These are phyloP conservation scores for Diabrotica undecimpunctata DNA, from an alignment of 1,140 invertebrate species.

Conservation along the genomic window DNA sequence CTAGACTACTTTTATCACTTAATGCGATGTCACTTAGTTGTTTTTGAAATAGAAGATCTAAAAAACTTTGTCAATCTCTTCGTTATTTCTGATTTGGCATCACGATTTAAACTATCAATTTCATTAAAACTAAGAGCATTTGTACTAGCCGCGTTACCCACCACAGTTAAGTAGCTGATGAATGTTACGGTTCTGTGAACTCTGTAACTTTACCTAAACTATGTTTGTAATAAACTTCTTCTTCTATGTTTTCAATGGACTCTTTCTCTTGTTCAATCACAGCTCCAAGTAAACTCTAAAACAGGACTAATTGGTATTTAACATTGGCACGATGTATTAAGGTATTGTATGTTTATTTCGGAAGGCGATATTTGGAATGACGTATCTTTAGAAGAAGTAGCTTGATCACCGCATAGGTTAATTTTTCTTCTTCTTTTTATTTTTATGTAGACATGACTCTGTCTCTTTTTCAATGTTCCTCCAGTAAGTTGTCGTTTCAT, in stretches of 20 bases:
- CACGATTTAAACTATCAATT: conserved; percentile 13
- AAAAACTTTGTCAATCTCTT: conserved; percentile 5
- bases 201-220: conserved; percentile 28
- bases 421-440: too few relatives aligned
- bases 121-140: background rate
- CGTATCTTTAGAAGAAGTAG: background rate
- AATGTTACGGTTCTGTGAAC: conserved; percentile 13
- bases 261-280: background rate
- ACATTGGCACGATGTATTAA: conserved; percentile 17
- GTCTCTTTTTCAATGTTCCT: too few relatives aligned
- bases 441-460: too few relatives aligned
- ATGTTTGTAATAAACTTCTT: conserved; percentile 19
- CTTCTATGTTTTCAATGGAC: background rate
- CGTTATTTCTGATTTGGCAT: conserved; percentile 5
- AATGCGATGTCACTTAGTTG: background rate
- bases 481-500: too few relatives aligned
- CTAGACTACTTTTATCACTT: background rate
- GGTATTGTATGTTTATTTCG: conserved; percentile 12
- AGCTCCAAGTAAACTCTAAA: conserved; percentile 1
- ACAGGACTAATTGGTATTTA: conserved; percentile 9
- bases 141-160: background rate
- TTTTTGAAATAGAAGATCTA: background rate
- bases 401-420: conserved; percentile 21
- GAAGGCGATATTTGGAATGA: background rate
- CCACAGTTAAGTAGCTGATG: conserved; percentile 2